Percentiles rank a stretch among this genome's conserved stretches.
phyloP scores from a whole-genome alignment of 2,797 vertebrate species.

The Diplodus sargus region DNA sequence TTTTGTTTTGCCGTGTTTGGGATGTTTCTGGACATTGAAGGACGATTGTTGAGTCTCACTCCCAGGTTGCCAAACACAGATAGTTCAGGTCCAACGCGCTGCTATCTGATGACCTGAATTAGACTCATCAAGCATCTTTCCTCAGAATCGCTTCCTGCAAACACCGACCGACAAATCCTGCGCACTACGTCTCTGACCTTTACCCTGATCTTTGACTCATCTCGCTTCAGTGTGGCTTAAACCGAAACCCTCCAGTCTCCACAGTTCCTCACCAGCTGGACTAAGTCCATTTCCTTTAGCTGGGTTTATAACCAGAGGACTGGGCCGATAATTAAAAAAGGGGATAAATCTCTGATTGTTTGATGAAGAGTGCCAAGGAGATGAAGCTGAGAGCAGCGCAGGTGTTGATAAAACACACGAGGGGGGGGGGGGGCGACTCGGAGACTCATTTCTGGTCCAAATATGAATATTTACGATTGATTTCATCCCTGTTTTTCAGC shows the following conservation, averaged over 20 bases:
- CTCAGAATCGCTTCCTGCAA: too few species aligned
- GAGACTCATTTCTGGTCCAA: not conserved
- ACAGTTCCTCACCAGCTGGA: constrained; percentile 8
- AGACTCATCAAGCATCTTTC: too few species aligned
- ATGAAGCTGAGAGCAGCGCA: not conserved
- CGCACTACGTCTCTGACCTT: not conserved
- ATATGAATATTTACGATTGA: not conserved
- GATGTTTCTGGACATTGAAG: too few species aligned
- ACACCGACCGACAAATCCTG: too few species aligned
- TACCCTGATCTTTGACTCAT: not conserved
- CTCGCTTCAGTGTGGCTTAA: not conserved
- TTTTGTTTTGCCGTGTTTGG: too few species aligned
- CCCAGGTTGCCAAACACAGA: too few species aligned
- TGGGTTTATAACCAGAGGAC: not conserved
- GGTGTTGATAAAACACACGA: constrained; percentile 16
- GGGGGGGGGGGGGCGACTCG: too few species aligned
- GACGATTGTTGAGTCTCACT: too few species aligned
- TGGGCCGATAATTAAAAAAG: constrained; percentile 8
- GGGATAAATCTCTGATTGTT: constrained; percentile 14
- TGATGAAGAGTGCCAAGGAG: constrained; percentile 17
- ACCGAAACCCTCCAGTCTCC: not conserved
- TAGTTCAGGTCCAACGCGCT: too few species aligned
- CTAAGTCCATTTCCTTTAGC: not conserved
- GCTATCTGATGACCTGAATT: too few species aligned
- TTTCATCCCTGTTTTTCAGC: not conserved